Evolutionary conservation across 2,888 invertebrate species (phyloP), one percentile per base, ranked within the genome.

Genomic region (Harmothoe impar): DNA sequence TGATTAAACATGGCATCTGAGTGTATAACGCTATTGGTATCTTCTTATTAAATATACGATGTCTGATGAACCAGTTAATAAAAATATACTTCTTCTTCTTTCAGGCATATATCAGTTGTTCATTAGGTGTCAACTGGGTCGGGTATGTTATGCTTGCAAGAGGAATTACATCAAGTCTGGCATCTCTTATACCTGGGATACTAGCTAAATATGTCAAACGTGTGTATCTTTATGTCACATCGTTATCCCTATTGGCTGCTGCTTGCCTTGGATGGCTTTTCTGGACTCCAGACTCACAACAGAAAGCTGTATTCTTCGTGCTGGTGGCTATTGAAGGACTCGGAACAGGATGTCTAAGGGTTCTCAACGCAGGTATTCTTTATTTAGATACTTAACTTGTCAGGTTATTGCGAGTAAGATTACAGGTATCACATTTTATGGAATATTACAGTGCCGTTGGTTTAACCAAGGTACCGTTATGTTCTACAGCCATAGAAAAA

Each of bases 81-180:
- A n/a, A n/a, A n/a, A n/a, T n/a, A n/a, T n/a, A n/a, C n/a, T n/a
- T 68, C n/a, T 68, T n/a, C n/a, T 7, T 20, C n/a, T 68, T 68
- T 5, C n/a, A 68, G 68, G 68, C 68, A 68, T 68, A 17, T n/a
- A n/a, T 68, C 68, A n/a, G 68, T n/a, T 68, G 68, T 68, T 20
- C 68, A 23, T n/a, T 68, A 7, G 68, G 68, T n/a, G 68, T 68
- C 17, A 68, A n/a, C 5, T 68, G 68, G 68, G 68, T 68, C 20
- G 68, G 68, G n/a, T 68, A 68, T 68, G 68, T 68, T 7, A 68
- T 68, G 68, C n/a, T 68, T 15, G 68, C n/a, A 12, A 68, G 68
- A n/a, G 68, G 68, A 20, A 68, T 68, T n/a, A 68, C 20, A 7
- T 68, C 5, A 17, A 23, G 17, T 23, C n/a, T 15, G 5, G 68